Evolutionary conservation across 2,888 invertebrate genomes (phyloP).

Genomic region (Cosmia trapezina): DNA sequence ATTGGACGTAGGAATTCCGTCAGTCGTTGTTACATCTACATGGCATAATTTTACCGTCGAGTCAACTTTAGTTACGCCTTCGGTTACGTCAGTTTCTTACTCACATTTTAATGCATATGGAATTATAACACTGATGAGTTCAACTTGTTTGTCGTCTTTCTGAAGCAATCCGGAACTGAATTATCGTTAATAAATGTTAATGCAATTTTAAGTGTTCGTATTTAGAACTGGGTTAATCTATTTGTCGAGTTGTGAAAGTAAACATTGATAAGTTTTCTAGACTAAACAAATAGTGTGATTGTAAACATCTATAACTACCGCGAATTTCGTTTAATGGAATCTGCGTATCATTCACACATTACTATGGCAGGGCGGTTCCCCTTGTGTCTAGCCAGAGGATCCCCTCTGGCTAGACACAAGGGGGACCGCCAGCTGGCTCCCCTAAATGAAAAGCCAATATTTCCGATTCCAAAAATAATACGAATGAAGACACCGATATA

Average conservation of each 20-base stretch:
- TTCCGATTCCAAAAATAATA: conserved; percentile 31
- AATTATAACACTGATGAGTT: conserved; percentile 36
- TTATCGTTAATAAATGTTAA: conserved; percentile 39
- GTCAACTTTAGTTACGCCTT: conserved; percentile 33
- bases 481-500: conserved; percentile 25
- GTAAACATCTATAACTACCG: background rate
- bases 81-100: conserved; percentile 58
- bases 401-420: no score
- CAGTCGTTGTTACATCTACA: conserved; percentile 8
- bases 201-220: conserved; percentile 39
- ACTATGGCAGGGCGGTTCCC: conserved; percentile 21
- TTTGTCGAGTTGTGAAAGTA: conserved; percentile 43
- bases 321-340: background rate
- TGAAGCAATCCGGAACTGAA: conserved; percentile 49
- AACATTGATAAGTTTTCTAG: conserved; percentile 55
- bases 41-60: conserved; percentile 29
- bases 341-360: conserved; percentile 23
- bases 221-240: conserved; percentile 58
- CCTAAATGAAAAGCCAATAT: conserved; percentile 40
- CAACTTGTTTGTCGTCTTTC: conserved; percentile 36
- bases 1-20: conserved; percentile 50
- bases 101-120: conserved; percentile 41
- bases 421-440: conserved; percentile 17
- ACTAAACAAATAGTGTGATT: conserved; percentile 45
- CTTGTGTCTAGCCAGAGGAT: conserved; percentile 38